phyloP scores from a whole-genome alignment of 2,888 invertebrate genomes.

The Parthenolecanium corni region DNA sequence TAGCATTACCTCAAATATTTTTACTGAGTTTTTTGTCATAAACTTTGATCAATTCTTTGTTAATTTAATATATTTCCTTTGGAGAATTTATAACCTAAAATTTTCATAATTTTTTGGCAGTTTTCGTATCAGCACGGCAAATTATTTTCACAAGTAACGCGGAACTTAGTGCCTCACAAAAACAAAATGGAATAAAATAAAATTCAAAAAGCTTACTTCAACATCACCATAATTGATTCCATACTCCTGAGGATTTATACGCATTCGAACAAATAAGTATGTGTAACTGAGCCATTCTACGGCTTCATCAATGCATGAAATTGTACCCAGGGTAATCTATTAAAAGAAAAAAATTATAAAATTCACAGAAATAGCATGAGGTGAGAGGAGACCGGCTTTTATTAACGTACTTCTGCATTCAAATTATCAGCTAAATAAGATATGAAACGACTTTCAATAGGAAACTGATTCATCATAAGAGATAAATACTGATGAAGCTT shows the following conservation, averaged over 20 bases:
- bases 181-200: no score
- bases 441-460: slow-evolving; percentile 95
- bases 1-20: no score
- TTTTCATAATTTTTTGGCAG: no score
- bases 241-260: slow-evolving; percentile 74
- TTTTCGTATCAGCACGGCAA: no score
- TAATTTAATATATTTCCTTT: no score
- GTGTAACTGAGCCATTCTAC: slow-evolving; percentile 97
- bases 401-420: slow-evolving; percentile 74
- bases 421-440: slow-evolving; percentile 86
- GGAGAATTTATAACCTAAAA: no score
- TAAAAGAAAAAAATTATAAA: slow-evolving; percentile 34
- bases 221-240: slow-evolving; percentile 50
- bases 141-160: no score
- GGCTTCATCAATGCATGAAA: slow-evolving; percentile 88
- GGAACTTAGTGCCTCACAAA: no score
- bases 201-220: no score
- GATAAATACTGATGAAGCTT: slow-evolving; percentile 89
- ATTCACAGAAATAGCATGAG: background rate
- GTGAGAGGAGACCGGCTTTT: background rate
- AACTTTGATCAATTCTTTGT: no score
- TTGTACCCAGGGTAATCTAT: slow-evolving; percentile 87
- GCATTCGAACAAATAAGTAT: slow-evolving; percentile 87
- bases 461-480: slow-evolving; percentile 88
- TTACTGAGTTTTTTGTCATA: no score